Conservation (phyloP, 2,113 vertebrate genomes). For the Bolborhynchus lineola region DNA sequence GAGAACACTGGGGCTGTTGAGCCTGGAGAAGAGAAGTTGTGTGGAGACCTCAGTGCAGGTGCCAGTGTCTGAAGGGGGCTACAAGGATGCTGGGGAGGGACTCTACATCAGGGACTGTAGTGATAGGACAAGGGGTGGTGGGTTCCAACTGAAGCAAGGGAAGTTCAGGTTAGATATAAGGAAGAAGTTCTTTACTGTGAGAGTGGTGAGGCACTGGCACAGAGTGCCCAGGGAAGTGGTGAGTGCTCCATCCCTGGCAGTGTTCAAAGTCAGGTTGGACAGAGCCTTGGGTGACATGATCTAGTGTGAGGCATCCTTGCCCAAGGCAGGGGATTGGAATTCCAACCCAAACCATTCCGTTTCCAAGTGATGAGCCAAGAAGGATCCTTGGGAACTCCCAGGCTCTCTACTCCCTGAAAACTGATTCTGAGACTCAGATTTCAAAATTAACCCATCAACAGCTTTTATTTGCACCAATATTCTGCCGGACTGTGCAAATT, state of each 20-base stretch:
- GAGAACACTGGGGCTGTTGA: not conserved
- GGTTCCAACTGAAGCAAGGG: not conserved
- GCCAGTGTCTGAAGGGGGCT: not conserved
- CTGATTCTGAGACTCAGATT: not conserved
- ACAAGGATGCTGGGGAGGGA: not conserved
- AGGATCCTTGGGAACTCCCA: not conserved
- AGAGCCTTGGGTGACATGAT: not conserved
- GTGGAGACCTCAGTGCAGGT: not conserved
- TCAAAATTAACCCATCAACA: not conserved
- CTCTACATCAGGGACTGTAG: not conserved
- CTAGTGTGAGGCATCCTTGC: not conserved
- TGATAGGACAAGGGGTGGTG: not conserved
- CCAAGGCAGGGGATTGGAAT: not conserved
- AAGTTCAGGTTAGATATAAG: not conserved
- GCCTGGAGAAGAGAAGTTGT: not conserved
- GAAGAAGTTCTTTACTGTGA: not conserved
- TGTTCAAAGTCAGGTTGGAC: not conserved
- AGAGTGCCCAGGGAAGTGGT: not conserved
- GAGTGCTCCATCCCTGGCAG: not conserved
- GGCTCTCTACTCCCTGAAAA: not conserved
- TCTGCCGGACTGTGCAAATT: not conserved
- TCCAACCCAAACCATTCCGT: not conserved
- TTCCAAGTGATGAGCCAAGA: not conserved
- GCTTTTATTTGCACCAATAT: constrained; percentile 26
- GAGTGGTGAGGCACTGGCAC: fast-evolving